Conservation (phyloP, 2,797 vertebrate genomes). For the Sebastolobus alascanus region DNA sequence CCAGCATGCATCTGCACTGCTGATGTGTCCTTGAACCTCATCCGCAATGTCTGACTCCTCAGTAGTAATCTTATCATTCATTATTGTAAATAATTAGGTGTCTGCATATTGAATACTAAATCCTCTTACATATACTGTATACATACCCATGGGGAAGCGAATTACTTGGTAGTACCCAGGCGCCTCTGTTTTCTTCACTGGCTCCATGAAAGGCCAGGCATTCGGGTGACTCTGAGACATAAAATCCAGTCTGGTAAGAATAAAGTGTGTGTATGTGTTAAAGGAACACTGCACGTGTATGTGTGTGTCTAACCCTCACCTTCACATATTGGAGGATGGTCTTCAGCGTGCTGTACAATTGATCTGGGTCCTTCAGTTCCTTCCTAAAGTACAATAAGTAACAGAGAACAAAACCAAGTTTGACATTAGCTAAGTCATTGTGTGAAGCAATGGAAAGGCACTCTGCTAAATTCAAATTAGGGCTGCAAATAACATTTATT, state of each 20-base stretch:
- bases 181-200: conserved; percentile 98
- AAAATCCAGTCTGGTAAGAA: conserved; percentile 47
- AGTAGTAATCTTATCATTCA: not conserved
- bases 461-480: not conserved
- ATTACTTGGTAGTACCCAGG: conserved; percentile 99
- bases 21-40: not conserved
- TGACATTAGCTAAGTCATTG: not conserved
- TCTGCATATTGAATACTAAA: not conserved
- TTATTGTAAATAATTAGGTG: not conserved
- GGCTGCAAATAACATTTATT: no score
- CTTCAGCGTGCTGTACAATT: conserved; percentile 95
- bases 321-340: conserved; percentile 98
- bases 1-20: not conserved
- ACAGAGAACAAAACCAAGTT: not conserved
- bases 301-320: conserved; percentile 80
- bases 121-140: conserved; percentile 2
- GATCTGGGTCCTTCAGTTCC: conserved; percentile 97
- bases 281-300: not conserved
- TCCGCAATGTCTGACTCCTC: not conserved
- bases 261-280: not conserved
- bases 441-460: not conserved
- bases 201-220: conserved; percentile 99
- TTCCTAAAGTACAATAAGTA: conserved; percentile 85
- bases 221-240: conserved; percentile 95
- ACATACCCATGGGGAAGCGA: conserved; percentile 98